Evolutionary conservation across 2,113 vertebrate species (phyloP), one percentile per base, ranked within the genome.

Genomic region (Procapra przewalskii): DNA sequence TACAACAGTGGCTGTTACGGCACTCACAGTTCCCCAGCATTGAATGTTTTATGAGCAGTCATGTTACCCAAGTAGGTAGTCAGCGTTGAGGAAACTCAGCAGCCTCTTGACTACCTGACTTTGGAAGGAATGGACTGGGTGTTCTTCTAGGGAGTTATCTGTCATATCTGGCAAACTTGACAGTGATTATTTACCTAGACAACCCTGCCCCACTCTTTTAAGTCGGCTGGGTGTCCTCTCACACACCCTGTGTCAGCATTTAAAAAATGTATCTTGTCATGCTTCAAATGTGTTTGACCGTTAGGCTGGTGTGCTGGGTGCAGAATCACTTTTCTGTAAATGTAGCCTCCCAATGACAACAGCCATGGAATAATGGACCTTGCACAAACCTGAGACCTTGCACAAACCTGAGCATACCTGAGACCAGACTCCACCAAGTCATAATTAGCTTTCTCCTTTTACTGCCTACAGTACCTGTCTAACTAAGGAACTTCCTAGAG

Each of bases 221-320:
- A 98, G 71, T 52, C 64, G 86, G 23, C 67, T 13, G 43, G 40
- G 87, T 89, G 57, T 91, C 84, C 40, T 86, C 67, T 93, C 71
- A 59, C 85, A 97, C 85, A 96, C 90, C 92, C 94, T 71, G 55
- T 52, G 59, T 86, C 95, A 75, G 89, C 60, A 64, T 96, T 91
- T 94, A 4, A 97, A 95, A 97, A 96, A 91, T 90, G 16, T 33
- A 23, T 93, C 86, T 87, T 85, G n/a, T 79, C 60, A 0, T 60
- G 50, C 45, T 40, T 97, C 64, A 92, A 1, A 55, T 94, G 90
- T 86, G 15, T 93, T 90, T 96, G 60, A 90, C 93, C 95, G 45
- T 71, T 88, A 94, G 2, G 0, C 91, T 10, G 71, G 60, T 90
- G n/a, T n/a, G 29, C 94, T 75, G 84, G 31, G 48, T 59, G 45